Percentiles rank a stretch among this genome's conserved stretches.
Conservation (phyloP, 2,888 invertebrate genomes). For the Pachliopta kotzebuea region DNA sequence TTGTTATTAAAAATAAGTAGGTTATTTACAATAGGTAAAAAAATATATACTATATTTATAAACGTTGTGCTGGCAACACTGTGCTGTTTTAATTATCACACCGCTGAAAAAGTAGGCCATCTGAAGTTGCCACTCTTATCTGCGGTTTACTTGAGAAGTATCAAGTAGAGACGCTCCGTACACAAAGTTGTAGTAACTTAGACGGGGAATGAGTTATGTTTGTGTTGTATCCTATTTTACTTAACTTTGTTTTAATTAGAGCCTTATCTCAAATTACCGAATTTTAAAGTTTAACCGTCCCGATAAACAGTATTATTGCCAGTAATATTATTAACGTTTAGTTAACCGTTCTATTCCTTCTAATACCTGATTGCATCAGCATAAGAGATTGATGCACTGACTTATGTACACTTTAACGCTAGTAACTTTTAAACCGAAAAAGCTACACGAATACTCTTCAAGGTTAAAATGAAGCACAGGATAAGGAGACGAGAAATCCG, state of each 20-base stretch:
- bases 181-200: slow-evolving; percentile 1
- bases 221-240: slow-evolving; percentile 1
- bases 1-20: slow-evolving; percentile 7
- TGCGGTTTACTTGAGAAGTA: slow-evolving; percentile 24
- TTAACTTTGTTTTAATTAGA: not conserved
- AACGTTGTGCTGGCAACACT: slow-evolving; percentile 7
- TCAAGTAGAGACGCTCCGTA: slow-evolving; percentile 5
- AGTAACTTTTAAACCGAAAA: too few relatives aligned
- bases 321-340: too few relatives aligned
- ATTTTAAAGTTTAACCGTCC: too few relatives aligned
- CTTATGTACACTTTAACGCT: too few relatives aligned
- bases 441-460: too few relatives aligned
- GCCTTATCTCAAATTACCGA: too few relatives aligned
- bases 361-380: too few relatives aligned
- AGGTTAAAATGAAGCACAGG: too few relatives aligned
- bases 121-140: slow-evolving; percentile 17
- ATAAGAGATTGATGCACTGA: too few relatives aligned
- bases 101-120: slow-evolving; percentile 22
- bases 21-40: slow-evolving; percentile 14
- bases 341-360: too few relatives aligned
- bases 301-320: too few relatives aligned
- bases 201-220: slow-evolving; percentile 3
- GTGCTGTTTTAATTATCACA: slow-evolving; percentile 24
- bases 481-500: too few relatives aligned
- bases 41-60: slow-evolving; percentile 11